Base-by-base conservation (phyloP, 2,888 invertebrate genomes). In the Hypena proboscidalis region DNA sequence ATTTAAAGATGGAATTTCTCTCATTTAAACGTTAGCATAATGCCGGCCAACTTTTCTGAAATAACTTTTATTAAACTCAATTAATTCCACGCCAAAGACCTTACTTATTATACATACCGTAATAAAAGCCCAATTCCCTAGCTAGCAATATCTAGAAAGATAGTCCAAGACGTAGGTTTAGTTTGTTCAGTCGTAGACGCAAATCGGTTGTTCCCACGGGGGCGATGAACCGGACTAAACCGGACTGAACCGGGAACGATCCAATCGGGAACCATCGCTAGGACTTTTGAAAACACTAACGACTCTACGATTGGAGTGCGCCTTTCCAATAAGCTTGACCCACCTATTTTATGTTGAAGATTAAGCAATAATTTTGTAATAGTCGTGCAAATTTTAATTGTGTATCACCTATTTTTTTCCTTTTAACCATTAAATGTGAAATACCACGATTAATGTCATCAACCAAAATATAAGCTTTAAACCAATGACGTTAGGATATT, bases 271-370 rank as follows among this genome's bases (percentile, higher is more conserved):
- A 67, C 67, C 64, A 71, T 75, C 74, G 72, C 69, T 71, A 77
- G 77, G 77, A 85, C 83, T 83, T 82, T 83, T 79, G 76, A 84
- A 81, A 83, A 82, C 77, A 72, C 78, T 84, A 84, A 85, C 85
- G 80, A 82, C 71, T 75, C 68, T 70, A 59, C 65, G 74, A 79
- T 83, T 73, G 73, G 53, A 37, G 41, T 44, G 64, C 25, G 23
- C 14, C 58, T 74, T 42, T 50, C 74, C 80, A 77, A 37, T 72
- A 54, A 13, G 14, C 22, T 15, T 53, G 55, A 59, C 46, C 48
- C 26, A 6, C 6, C 2, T 7, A 0, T 8, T 10, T 4, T 17
- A 8, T n/a, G n/a, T n/a, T n/a, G n/a, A n/a, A n/a, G n/a, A n/a
- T n/a, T n/a, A n/a, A n/a, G n/a, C n/a, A n/a, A n/a, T n/a, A n/a